These are phyloP conservation scores for Aulostomus chinensis DNA, from an alignment of 2,797 vertebrate genomes.

Conservation along the genomic window DNA sequence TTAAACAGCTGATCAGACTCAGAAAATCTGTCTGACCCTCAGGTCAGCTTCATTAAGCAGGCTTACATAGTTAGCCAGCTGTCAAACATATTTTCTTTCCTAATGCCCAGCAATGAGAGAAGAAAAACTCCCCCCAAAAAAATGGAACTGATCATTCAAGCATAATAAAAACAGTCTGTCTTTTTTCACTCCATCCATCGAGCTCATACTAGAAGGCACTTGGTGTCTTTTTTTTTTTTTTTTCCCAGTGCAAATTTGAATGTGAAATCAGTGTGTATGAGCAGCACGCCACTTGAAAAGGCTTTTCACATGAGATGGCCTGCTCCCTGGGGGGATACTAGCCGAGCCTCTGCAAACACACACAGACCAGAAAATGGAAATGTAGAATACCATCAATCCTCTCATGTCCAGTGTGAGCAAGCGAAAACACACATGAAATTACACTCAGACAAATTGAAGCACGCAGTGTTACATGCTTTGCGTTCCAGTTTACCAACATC, in stretches of 20 bases:
- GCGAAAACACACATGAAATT: background rate
- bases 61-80: constrained; percentile 40
- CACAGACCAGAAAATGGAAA: constrained; percentile 17
- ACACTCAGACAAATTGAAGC: background rate
- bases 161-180: background rate
- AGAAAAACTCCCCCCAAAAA: background rate
- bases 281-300: constrained; percentile 41
- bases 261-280: constrained; percentile 38
- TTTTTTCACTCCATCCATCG: constrained; percentile 7
- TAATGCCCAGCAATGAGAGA: constrained; percentile 5
- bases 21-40: constrained; percentile 48
- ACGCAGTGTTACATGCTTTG: background rate
- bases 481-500: too few relatives aligned
- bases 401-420: background rate
- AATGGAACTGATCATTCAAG: constrained; percentile 1
- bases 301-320: constrained; percentile 39
- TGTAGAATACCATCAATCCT: background rate
- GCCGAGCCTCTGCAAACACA: constrained; percentile 21
- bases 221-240: background rate
- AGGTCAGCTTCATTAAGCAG: constrained; percentile 40
- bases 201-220: constrained; percentile 5
- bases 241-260: constrained; percentile 4
- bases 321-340: constrained; percentile 24
- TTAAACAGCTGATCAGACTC: constrained; percentile 36
- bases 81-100: constrained; percentile 27